Evolutionary conservation across 2,888 invertebrate genomes (phyloP).

Genomic region (Sarcophaga subvicina): DNA sequence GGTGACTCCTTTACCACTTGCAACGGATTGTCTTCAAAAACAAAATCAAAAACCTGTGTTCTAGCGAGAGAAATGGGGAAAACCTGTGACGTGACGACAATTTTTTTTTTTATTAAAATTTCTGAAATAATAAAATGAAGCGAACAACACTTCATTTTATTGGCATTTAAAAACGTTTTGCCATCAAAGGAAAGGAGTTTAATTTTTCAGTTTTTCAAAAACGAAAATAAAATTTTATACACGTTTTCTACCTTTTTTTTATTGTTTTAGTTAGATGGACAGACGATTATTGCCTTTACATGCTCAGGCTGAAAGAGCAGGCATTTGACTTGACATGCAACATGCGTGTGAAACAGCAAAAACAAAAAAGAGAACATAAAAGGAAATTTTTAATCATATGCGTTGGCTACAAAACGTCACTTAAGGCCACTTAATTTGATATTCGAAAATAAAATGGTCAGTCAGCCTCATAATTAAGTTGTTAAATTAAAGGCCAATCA

Average conservation of each 20-base stretch:
- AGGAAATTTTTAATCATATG: not conserved
- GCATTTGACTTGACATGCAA: not conserved
- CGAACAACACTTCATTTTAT: not conserved
- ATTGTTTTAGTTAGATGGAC: too few species aligned
- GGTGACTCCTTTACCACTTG: not conserved
- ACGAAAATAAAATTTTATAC: not conserved
- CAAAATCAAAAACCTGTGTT: too few species aligned
- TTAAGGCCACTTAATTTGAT: not conserved
- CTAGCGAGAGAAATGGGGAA: not conserved
- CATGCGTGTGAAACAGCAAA: conserved; percentile 27
- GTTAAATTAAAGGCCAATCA: not conserved
- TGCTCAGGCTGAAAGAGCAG: too few species aligned
- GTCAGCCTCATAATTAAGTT: not conserved
- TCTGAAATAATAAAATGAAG: conserved; percentile 14
- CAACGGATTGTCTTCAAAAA: not conserved
- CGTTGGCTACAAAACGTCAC: not conserved
- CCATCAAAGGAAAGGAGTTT: not conserved
- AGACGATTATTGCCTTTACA: too few species aligned
- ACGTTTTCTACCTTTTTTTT: too few species aligned
- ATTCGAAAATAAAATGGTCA: not conserved
- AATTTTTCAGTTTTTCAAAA: not conserved
- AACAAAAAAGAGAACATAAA: conserved; percentile 6
- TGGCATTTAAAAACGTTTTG: not conserved
- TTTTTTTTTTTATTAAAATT: conserved; percentile 29
- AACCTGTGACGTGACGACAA: conserved; percentile 39